These are phyloP conservation scores for Avahi laniger DNA, from an alignment of 2,797 vertebrate species.

Conservation along the genomic window DNA sequence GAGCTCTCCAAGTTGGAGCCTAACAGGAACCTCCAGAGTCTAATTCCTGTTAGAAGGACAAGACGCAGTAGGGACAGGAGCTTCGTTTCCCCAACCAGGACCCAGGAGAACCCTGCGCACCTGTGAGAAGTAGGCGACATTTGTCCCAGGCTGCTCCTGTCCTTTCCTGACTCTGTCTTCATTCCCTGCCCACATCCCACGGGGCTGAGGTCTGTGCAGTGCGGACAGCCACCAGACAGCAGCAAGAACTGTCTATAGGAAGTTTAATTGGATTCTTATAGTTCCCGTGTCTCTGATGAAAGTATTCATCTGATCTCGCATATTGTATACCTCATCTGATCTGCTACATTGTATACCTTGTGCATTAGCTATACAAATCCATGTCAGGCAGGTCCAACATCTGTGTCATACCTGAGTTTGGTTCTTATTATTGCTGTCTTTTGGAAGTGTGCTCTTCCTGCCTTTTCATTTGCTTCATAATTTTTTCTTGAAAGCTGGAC, in stretches of 20 bases:
- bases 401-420: neutral
- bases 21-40: neutral
- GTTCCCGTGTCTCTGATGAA: neutral
- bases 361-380: neutral
- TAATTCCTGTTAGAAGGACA: neutral
- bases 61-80: neutral
- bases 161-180: rapidly evolving
- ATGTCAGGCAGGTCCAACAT: neutral
- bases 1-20: neutral
- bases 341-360: too few species aligned
- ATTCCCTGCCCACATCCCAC: rapidly evolving
- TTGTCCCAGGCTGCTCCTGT: neutral
- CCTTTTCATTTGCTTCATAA: neutral
- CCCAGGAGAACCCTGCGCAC: neutral
- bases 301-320: neutral
- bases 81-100: neutral
- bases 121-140: neutral
- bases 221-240: too few species aligned
- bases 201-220: too few species aligned
- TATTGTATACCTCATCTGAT: neutral
- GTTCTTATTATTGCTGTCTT: neutral
- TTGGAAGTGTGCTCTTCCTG: neutral
- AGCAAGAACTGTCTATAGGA: neutral
- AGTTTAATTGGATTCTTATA: neutral
- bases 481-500: neutral